Evolutionary conservation across 2,888 invertebrate genomes (phyloP), one percentile per base, ranked within the genome.

Genomic region (Listrodromus nycthemerus): DNA sequence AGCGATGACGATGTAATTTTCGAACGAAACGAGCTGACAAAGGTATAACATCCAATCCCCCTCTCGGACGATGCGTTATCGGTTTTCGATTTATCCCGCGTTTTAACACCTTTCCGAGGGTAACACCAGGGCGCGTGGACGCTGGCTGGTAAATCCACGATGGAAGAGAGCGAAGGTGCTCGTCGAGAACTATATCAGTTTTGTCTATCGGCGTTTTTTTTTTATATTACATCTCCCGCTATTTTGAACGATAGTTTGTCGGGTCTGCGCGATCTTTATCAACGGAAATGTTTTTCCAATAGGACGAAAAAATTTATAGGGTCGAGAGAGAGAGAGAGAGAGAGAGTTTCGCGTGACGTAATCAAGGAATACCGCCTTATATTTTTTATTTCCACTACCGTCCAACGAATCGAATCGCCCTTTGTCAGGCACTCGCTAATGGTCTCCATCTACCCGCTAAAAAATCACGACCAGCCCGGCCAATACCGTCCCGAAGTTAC

Each of bases 31-130:
- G 69, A 63, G 30, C 61, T 21, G 75, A 52, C 50, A 63, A 69
- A 69, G 63, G 13, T 61, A 69, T 75, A 63, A 70, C 45, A 69
- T 58, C 63, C 41, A 10, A 1, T 13, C 37, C 41, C 41, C 41
- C 19, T 41, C 33, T 13, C 48, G 65, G 33, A 80, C 66, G 85
- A 85, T 86, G 82, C 71, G 77, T 87, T 87, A 88, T 89, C 84
- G 89, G 85, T 89, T 89, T 88, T 88, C 89, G 88, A 88, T 89
- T 89, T 87, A 82, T 79, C 70, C 85, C 84, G 27, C 55, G 77
- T 79, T 80, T 84, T 58, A 78, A 86, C 86, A 81, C 87, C 85
- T 84, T 81, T 67, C 75, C 16, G 33, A 65, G n/a, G 41, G 41
- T 55, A 63, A 63, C 48, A 81, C 55, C n/a, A n/a, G 19, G 33